Evolutionary conservation across 1,140 invertebrate genomes (phyloP), one percentile per base, ranked within the genome.

Genomic region (Oppia nitens): DNA sequence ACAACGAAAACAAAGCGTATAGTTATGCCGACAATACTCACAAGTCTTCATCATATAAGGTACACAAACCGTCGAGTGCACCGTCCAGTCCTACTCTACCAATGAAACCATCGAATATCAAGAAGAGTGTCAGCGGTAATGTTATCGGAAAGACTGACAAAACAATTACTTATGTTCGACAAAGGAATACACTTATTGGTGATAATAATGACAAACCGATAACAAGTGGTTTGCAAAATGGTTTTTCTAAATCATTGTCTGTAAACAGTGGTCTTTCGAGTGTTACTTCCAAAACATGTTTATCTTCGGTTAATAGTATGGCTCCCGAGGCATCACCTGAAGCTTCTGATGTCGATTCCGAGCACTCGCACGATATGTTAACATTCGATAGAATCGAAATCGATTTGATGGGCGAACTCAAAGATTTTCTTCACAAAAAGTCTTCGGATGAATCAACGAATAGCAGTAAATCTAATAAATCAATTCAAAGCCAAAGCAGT

Each of bases 291-390:
- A 68, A 14, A 62, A 75, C 74, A 59, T 70, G 69, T 23, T 70
- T 71, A 64, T 73, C 74, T 55, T 78, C 76, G 61, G 77, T 73
- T 54, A 74, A 76, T 17, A 64, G 78, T 32, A 62, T 48, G 20
- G 53, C 75, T 1, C 74, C 74, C 2, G 76, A 78, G 62, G 71
- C 71, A 25, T 63, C 71, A 26, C 72, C 62, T 17, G 62, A 63
- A 53, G 66, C 60, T 12, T 65, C 62, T 17, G 55, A 53, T 47
- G 70, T 68, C 54, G 68, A 67, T 12, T 40, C 32, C 6, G 32
- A 40, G 6, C 32, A 40, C 17, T 40, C 32, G 32, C 32, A 40
- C 32, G 32, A 40, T 40, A 17, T 40, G 6, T 40, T 40, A 40
- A 40, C 32, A 9, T 40, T 40, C 32, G 17, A 40, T 40, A 40